These are phyloP conservation scores for Xenopus borealis DNA, from an alignment of 2,113 vertebrate genomes.

Conservation along the genomic window DNA sequence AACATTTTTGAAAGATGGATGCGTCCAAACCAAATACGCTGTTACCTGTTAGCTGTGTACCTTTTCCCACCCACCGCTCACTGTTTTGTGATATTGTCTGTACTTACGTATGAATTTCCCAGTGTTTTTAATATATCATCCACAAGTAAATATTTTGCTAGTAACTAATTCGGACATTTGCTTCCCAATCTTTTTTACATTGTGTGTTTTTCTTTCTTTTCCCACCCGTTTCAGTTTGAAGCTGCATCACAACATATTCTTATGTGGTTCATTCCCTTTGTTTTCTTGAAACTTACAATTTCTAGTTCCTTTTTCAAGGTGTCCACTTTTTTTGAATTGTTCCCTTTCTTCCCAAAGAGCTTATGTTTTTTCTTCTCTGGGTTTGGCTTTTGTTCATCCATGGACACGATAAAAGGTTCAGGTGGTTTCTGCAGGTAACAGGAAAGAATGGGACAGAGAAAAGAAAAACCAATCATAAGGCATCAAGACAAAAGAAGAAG, in stretches of 20 bases:
- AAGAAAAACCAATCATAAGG: no score
- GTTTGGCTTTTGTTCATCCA: conserved; percentile 47
- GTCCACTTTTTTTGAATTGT: conserved; percentile 49
- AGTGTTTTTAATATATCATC: neutral
- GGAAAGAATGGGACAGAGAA: no score
- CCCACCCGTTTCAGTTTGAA: neutral
- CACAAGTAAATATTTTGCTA: no score
- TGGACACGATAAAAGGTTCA: conserved; percentile 58
- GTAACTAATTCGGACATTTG: no score
- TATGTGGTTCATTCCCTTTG: neutral
- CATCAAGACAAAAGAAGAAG: no score
- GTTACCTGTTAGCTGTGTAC: no score
- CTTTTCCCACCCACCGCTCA: neutral
- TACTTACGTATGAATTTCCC: neutral
- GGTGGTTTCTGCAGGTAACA: conserved; percentile 56
- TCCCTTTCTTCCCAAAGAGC: conserved; percentile 48
- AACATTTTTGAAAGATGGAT: no score
- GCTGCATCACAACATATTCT: neutral
- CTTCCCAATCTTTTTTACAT: no score
- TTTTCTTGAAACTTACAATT: conserved; percentile 61
- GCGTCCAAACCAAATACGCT: no score
- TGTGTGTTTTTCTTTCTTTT: no score
- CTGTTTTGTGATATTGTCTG: neutral
- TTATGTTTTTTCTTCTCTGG: conserved; percentile 53
- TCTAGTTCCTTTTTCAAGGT: conserved; percentile 62